phyloP scores from a whole-genome alignment of 2,113 vertebrate species.

The Planiliza haematocheilus region DNA sequence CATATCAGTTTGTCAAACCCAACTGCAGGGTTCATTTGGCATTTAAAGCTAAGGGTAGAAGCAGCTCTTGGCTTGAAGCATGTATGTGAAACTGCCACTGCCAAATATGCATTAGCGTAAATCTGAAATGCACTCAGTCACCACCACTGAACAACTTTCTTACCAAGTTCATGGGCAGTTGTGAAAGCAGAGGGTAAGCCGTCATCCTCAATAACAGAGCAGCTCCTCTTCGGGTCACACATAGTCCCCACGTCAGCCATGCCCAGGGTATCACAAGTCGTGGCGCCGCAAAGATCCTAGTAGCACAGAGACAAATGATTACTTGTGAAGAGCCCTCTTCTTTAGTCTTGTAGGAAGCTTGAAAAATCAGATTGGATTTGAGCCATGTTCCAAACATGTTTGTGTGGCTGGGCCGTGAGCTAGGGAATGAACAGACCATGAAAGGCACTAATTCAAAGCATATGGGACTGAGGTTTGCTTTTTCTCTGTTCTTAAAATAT shows the following conservation, averaged over 20 bases:
- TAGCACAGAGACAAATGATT: conserved; percentile 26
- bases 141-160: conserved; percentile 53
- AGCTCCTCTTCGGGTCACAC: conserved; percentile 97
- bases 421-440: conserved; percentile 25
- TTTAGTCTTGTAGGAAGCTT: conserved; percentile 1
- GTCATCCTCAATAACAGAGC: conserved; percentile 96
- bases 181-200: conserved; percentile 96
- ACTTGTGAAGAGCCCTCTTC: not conserved
- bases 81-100: not conserved
- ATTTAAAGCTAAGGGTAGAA: not conserved
- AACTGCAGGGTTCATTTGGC: conserved; percentile 9
- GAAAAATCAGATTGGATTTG: conserved; percentile 4
- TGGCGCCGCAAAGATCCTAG: conserved; percentile 94
- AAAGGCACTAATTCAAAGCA: conserved; percentile 48
- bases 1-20: not conserved
- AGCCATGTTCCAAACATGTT: conserved; percentile 12
- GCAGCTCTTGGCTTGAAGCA: conserved; percentile 6
- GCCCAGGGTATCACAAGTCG: conserved; percentile 95
- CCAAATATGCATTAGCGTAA: not conserved
- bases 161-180: conserved; percentile 95
- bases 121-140: not conserved
- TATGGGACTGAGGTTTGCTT: conserved; percentile 37
- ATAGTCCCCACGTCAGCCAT: conserved; percentile 99
- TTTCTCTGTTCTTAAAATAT: conserved; percentile 43
- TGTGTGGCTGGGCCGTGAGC: conserved; percentile 5